Evolutionary conservation across 2,113 vertebrate genomes (phyloP).

Genomic region (Leucopsar rothschildi): DNA sequence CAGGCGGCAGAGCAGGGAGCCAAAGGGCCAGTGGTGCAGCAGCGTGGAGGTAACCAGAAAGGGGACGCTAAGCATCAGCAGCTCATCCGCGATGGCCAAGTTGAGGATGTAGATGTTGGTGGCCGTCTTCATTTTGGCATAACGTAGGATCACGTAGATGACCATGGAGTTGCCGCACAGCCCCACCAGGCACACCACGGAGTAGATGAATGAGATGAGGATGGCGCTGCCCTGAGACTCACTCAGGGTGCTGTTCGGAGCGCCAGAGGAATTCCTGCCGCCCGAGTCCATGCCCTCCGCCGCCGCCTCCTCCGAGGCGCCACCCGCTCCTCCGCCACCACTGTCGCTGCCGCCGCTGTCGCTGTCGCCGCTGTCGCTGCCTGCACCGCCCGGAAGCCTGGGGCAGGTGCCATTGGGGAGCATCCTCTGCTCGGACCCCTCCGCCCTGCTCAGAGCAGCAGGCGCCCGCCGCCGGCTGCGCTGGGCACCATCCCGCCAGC

Average conservation of each 20-base stretch:
- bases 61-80: slow-evolving; percentile 90
- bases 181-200: slow-evolving; percentile 87
- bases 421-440: slow-evolving; percentile 50
- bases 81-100: slow-evolving; percentile 86
- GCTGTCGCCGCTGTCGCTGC: slow-evolving; percentile 38
- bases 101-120: slow-evolving; percentile 93
- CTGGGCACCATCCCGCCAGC: neutral
- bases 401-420: slow-evolving; percentile 72
- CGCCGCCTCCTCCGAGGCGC: slow-evolving; percentile 61
- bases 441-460: neutral
- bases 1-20: slow-evolving; percentile 85
- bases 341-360: neutral
- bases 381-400: slow-evolving; percentile 63
- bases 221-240: slow-evolving; percentile 84
- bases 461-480: neutral
- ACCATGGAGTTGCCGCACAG: slow-evolving; percentile 91
- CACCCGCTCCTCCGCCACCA: slow-evolving; percentile 27
- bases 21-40: slow-evolving; percentile 90
- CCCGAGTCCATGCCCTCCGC: slow-evolving; percentile 57
- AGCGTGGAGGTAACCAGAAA: slow-evolving; percentile 88
- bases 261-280: slow-evolving; percentile 67
- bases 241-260: slow-evolving; percentile 78
- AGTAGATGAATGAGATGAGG: slow-evolving; percentile 91
- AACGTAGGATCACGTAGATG: slow-evolving; percentile 90
- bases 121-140: slow-evolving; percentile 92